Base-by-base conservation (phyloP, 2,113 vertebrate species). In the Charadrius vociferus region DNA sequence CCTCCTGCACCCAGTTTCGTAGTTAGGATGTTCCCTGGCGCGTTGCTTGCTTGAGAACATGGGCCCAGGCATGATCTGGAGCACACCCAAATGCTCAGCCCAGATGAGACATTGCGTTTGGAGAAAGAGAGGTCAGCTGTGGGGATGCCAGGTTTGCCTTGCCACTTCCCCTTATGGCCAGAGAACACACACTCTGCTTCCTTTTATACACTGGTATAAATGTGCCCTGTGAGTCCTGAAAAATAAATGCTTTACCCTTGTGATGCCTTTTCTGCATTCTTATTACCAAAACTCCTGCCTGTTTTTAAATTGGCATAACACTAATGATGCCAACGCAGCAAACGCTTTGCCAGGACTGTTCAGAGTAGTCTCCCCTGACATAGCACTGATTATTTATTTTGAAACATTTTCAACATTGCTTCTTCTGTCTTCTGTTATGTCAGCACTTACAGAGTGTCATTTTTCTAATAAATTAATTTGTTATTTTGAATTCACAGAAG, bases 51-150 rank as follows among this genome's bases (percentile, higher is more conserved):
- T 34, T 66, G 32, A 34, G 58, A 58, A 7, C 16, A 10, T 5
- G 17, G 39, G 9, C 37, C 14, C 14, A 43, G 23, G 7, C 36
- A 12, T 45, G 49, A 23, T 52, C 43, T 61, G 43, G 24, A n/a
- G 50, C 0, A 0, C 29, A 30, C 12, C 13, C 0, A 4, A 63
- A 39, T 8, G 15, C 0, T 0, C 21, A 67, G 68, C 30, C 47
- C 12, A 30, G 59, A 47, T 15, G 34, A 62, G 12, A 7, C 5
- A 2, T 3, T 39, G 56, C 1, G 0, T 65, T 53, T 0, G 0
- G 36, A 82, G 52, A 39, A 71, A 61, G 26, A 58, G 4, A 21
- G 0, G 14, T 34, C 17, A 13, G 62, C 34, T 68, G 7, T 0
- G 1, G 14, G 52, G 21, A 21, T 1, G 3, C 47, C 14, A 26